Evolutionary conservation across 2,113 vertebrate genomes (phyloP).

Genomic region (Phoxinus phoxinus): DNA sequence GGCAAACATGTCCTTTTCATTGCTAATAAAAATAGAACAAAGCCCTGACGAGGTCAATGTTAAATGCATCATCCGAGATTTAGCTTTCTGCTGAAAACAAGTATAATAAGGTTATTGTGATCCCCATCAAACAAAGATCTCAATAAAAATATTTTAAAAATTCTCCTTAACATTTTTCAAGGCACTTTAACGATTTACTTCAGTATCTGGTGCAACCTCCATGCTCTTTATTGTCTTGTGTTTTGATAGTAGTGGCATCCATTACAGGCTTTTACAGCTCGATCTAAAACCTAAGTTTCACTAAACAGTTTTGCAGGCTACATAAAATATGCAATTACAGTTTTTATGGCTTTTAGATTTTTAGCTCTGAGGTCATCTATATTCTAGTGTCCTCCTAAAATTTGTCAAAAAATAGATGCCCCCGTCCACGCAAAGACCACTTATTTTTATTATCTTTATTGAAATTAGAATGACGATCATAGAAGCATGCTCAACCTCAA

Average conservation of each 20-base stretch:
- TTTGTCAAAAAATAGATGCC: background rate
- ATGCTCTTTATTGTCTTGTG: background rate
- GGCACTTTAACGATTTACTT: background rate
- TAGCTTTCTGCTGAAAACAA: background rate
- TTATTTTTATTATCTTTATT: background rate
- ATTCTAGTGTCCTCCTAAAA: background rate
- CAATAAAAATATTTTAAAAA: constrained; percentile 2
- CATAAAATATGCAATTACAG: too few relatives aligned
- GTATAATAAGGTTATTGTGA: constrained; percentile 1
- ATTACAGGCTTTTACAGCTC: background rate
- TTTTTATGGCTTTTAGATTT: background rate
- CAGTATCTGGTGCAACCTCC: background rate
- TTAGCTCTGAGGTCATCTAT: background rate
- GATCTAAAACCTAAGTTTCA: background rate
- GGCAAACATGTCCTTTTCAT: constrained; percentile 36
- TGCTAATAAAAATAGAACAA: constrained; percentile 43
- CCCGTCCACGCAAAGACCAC: background rate
- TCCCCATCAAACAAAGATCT: background rate
- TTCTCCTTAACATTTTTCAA: background rate
- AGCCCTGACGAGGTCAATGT: constrained; percentile 18
- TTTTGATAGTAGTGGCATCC: background rate
- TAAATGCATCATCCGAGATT: background rate
- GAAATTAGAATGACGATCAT: background rate
- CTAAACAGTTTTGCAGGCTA: background rate
- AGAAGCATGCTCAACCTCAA: background rate